phyloP scores from a whole-genome alignment of 2,797 vertebrate genomes.

The Enteromius thamalakanensis region DNA sequence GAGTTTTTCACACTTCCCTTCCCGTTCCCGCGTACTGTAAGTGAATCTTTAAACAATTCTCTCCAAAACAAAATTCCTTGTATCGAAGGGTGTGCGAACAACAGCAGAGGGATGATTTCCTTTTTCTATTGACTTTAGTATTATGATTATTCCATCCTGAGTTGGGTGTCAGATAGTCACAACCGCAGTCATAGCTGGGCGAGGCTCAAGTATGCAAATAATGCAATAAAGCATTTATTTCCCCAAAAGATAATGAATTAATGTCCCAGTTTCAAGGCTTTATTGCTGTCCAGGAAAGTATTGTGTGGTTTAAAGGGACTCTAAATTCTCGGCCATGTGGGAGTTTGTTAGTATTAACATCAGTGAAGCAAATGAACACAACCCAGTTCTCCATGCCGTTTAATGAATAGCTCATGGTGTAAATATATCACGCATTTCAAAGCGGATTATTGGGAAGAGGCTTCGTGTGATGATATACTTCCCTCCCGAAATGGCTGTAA shows the following conservation, averaged over 20 bases:
- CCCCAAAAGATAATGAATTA: slow-evolving; percentile 13
- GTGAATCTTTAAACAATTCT: not conserved
- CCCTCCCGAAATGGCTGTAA: not conserved
- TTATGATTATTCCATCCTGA: not conserved
- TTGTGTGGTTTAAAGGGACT: slow-evolving; percentile 12
- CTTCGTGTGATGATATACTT: not conserved
- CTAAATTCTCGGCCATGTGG: slow-evolving; percentile 6
- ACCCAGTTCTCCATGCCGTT: not conserved
- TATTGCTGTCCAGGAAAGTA: not conserved
- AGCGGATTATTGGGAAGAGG: not conserved
- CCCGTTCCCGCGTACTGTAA: not conserved
- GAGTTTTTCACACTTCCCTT: not conserved
- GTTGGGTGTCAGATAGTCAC: not conserved
- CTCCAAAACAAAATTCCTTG: not conserved
- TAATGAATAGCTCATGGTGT: not conserved
- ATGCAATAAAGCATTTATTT: slow-evolving; percentile 1
- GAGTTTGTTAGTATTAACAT: slow-evolving; percentile 30
- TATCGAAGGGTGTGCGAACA: not conserved
- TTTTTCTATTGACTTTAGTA: not conserved
- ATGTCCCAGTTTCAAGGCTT: not conserved
- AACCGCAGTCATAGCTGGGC: slow-evolving; percentile 7
- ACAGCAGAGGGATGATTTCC: not conserved
- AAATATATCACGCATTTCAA: slow-evolving; percentile 8
- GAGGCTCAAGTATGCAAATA: slow-evolving; percentile 35
- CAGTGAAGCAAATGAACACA: not conserved